Conservation (phyloP, 1,140 invertebrate genomes). For the Drosophila quadrilineata region DNA sequence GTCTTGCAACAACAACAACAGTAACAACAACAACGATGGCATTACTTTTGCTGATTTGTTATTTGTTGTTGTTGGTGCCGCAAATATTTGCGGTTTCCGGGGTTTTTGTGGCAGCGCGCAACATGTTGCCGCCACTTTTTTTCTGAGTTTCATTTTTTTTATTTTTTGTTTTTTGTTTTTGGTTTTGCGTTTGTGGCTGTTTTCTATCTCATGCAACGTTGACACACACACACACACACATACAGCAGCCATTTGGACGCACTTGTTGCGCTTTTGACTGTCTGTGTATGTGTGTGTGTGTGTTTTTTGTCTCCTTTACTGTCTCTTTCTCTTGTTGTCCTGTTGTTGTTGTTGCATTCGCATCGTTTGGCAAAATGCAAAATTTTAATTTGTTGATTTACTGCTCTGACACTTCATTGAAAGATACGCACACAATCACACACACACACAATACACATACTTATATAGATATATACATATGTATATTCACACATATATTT, state of each 20-base stretch:
- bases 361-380: constrained; percentile 36
- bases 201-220: constrained; percentile 15
- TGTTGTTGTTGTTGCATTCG: constrained; percentile 15
- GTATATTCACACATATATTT: constrained; percentile 1
- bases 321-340: constrained; percentile 5
- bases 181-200: too few relatives aligned
- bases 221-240: constrained; percentile 26
- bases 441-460: constrained; percentile 12
- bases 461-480: constrained; percentile 12
- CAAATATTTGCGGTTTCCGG: constrained; percentile 79
- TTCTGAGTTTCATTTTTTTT: too few relatives aligned
- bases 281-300: constrained; percentile 1
- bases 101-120: constrained; percentile 59
- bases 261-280: constrained; percentile 63
- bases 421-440: constrained; percentile 4
- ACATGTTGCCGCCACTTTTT: constrained; percentile 49
- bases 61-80: constrained; percentile 46
- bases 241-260: constrained; percentile 15
- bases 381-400: constrained; percentile 79
- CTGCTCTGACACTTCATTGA: constrained; percentile 44
- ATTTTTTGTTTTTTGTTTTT: too few relatives aligned
- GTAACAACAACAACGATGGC: constrained; percentile 3
- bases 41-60: constrained; percentile 8
- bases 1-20: constrained; percentile 14
- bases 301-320: too few relatives aligned